Base-by-base conservation (phyloP, 2,888 invertebrate species). In the Stenodera caucasica region DNA sequence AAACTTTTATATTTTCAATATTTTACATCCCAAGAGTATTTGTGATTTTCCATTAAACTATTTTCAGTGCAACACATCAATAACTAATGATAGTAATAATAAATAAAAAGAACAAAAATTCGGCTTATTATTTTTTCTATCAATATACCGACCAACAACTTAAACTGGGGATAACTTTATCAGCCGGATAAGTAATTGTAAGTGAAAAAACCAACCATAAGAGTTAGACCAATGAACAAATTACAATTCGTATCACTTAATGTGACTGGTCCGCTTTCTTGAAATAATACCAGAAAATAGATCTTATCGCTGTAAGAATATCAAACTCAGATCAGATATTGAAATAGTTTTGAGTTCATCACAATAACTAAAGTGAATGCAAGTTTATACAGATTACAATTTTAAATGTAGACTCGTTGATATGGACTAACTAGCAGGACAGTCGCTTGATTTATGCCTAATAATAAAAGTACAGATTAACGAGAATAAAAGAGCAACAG, bases 201-300 rank as follows among this genome's bases (percentile, higher is more conserved):
- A n/a, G n/a, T n/a, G n/a, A n/a, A n/a, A n/a, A n/a, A n/a, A n/a
- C n/a, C 63, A 57, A 58, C 65, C 56, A 65, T 65, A 63, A 65
- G 63, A 53, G 61, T 60, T 63, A 57, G 63, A 55, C 65, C 63
- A 60, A 49, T 60, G 49, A 51, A 60, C 61, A 66, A 66, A 64
- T 66, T 66, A 59, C 54, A 49, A 66, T 61, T 57, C 64, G 52
- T 53, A 59, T 64, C 66, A 66, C 66, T 63, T 66, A 66, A 64
- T 58, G 51, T 61, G 40, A 57, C 51, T 59, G 32, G 60, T 51
- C 53, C 35, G 40, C 50, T 53, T 54, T 54, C 32, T 54, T 57
- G 7, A 45, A 45, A 45, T 21, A 21, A 21, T 11, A 11, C 45
- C 8, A 21, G 21, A 45, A 6, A 9, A 26, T 45, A 21, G 45